Base-by-base conservation (phyloP, 2,113 vertebrate genomes). In the Brachirus orientalis region DNA sequence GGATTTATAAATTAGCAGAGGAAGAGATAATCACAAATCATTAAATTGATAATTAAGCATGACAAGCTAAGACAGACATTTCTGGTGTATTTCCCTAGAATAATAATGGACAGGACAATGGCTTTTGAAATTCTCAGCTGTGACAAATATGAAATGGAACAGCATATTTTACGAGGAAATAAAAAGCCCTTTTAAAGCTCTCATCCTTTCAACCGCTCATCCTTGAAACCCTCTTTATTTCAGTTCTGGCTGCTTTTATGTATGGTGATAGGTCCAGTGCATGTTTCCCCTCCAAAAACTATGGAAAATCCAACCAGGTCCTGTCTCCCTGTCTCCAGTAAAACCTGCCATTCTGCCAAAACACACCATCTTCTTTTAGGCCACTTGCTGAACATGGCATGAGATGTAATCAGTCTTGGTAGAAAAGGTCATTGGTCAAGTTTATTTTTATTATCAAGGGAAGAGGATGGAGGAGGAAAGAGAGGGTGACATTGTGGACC, bases 401-500 rank as follows among this genome's bases (percentile, higher is more conserved):
- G 68, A 67, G 79, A 72, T 47, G 63, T 81, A 85, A 78, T 63
- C 8, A 79, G 63, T 53, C 48, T 28, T 58, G 69, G 60, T 63
- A 81, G 83, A 79, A 90, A 88, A 90, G 40, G 64, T 89, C 88
- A 86, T 85, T 87, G 86, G 87, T 89, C 86, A 79, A 71, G 72
- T 75, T 88, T 75, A 79, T 91, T 89, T 88, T 88, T 79, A 81
- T 75, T 69, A 79, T 56, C 51, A n/a, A 35, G 48, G 36, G 41
- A 57, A 62, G 43, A 38, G 58, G 68, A 69, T 13, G 53, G 43
- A 64, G 67, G 46, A 61, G 44, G 33, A 17, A 22, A 7, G 52
- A 19, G 36, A 28, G 74, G 51, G 37, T 37, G 38, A 63, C 48
- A 52, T 16, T 50, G 58, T 58, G 40, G 40, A 8, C 12, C 60